These are phyloP conservation scores for Meloidogyne floridensis DNA, from an alignment of 1,140 invertebrate species.

Conservation along the genomic window DNA sequence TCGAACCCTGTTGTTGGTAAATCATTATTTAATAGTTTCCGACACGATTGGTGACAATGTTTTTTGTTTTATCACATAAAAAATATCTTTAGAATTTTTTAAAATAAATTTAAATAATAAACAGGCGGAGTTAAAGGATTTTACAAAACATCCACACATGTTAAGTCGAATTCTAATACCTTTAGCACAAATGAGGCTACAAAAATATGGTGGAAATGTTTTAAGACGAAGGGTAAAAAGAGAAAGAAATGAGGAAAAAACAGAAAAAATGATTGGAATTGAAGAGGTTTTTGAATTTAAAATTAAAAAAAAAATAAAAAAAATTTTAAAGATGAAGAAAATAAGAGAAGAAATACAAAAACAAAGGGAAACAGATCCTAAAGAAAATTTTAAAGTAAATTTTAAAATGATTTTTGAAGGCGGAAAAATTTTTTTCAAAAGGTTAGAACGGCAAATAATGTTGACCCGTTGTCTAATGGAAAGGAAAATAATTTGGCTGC, in stretches of 20 bases:
- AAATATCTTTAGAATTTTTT: too few species aligned
- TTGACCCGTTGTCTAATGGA: neutral
- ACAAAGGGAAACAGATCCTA: neutral
- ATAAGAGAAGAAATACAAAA: neutral
- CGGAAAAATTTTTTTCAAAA: neutral
- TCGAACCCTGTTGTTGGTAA: too few species aligned
- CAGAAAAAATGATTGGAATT: neutral
- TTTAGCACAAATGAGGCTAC: neutral
- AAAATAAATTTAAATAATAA: too few species aligned
- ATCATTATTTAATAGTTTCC: too few species aligned
- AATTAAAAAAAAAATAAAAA: too few species aligned
- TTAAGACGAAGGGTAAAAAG: neutral
- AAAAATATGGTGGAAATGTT: neutral
- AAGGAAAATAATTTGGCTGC: neutral
- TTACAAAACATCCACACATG: constrained; percentile 1
- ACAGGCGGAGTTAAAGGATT: neutral
- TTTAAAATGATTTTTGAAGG: neutral
- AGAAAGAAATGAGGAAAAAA: neutral
- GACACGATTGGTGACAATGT: too few species aligned
- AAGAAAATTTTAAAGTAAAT: constrained; percentile 19
- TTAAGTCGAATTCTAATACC: neutral
- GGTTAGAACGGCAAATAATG: neutral
- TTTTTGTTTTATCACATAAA: too few species aligned
- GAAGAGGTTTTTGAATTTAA: neutral
- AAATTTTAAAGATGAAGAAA: neutral